Percentiles rank a stretch among this genome's conserved stretches.
Evolutionary conservation across 35 echinoderm and acorn worm species (phyloP).

Genomic region (Apostichopus californicus): DNA sequence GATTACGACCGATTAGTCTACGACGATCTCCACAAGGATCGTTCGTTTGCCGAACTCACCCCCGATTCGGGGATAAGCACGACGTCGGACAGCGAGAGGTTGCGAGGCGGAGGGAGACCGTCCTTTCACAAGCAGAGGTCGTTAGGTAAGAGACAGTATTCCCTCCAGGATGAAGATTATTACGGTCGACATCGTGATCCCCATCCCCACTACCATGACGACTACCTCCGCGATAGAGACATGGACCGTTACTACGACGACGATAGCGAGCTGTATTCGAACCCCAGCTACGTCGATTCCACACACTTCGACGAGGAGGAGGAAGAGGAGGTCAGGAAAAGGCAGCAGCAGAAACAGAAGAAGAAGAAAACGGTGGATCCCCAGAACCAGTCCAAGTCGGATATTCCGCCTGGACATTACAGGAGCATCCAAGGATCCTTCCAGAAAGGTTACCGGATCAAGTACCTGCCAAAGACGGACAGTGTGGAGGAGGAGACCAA

Average conservation of each 20-base stretch:
- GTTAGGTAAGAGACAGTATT: slow-evolving; percentile 69
- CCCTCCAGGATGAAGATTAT: slow-evolving; percentile 74
- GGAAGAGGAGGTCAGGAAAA: slow-evolving; percentile 53
- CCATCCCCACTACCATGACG: slow-evolving; percentile 52
- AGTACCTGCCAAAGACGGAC: slow-evolving; percentile 87
- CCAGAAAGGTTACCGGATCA: slow-evolving; percentile 80
- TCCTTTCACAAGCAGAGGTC: slow-evolving; percentile 53
- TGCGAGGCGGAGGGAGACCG: slow-evolving; percentile 40
- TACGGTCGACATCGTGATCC: slow-evolving; percentile 37
- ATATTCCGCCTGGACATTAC: slow-evolving; percentile 91
- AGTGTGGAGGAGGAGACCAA: slow-evolving; percentile 81
- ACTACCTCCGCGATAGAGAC: slow-evolving; percentile 50
- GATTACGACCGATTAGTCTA: slow-evolving; percentile 47
- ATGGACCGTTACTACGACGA: slow-evolving; percentile 43
- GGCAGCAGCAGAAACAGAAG: slow-evolving; percentile 79
- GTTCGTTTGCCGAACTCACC: slow-evolving; percentile 87
- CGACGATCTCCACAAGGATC: slow-evolving; percentile 70
- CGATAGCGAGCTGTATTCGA: slow-evolving; percentile 55
- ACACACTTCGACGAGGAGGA: slow-evolving; percentile 70
- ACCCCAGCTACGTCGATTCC: slow-evolving; percentile 39
- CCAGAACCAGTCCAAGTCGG: slow-evolving; percentile 62
- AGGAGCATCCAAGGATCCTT: slow-evolving; percentile 88
- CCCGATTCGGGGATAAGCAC: slow-evolving; percentile 98
- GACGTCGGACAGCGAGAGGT: slow-evolving; percentile 84
- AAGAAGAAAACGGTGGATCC: slow-evolving; percentile 59